Evolutionary conservation across 2,113 vertebrate species (phyloP), one percentile per base, ranked within the genome.

Genomic region (Chlorodrepanis virens): DNA sequence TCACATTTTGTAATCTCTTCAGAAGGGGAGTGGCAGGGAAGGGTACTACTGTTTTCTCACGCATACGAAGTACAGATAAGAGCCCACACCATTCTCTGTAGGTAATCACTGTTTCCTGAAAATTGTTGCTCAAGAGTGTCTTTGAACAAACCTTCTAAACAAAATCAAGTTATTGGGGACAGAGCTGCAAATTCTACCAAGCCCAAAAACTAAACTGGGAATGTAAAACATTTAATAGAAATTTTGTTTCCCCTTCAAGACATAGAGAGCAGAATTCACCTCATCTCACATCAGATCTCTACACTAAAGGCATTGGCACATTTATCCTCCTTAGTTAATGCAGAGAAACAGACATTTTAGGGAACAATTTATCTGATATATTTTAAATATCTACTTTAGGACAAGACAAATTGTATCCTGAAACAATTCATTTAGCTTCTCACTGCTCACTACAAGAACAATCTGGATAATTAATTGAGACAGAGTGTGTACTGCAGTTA

Each of bases 361-460:
- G 54, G 33, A 94, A 84, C 18, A 78, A 84, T 63, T 81, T 27
- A 67, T 47, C 21, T 71, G 69, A 52, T 39, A 18, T 42, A 50
- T 71, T 94, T 84, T 71, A 89, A 87, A 83, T 27, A 28, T 28
- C 81, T 91, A 35, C 72, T 91, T 91, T 82, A 89, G 65, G 17
- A 78, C 23, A 54, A 85, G 44, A 71, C 19, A 28, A 91, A 84
- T 63, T 84, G 21, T 37, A 77, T 63, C 54, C 75, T 81, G n/a
- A 77, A 90, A 54, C 42, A 35, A 56, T 60, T 92, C 57, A 77
- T 12, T 89, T 52, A 42, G 50, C 64, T 91, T 89, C 54, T 83
- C 70, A 54, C 71, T 88, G 64, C 45, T 83, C 63, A 50, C 16
- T 57, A 29, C 17, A 50, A 85, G 94, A 88, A 20, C 42, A 47